Percentiles rank a stretch among this genome's conserved stretches.
Conservation (phyloP, 1,140 invertebrate genomes). For the Spodoptera litura region DNA sequence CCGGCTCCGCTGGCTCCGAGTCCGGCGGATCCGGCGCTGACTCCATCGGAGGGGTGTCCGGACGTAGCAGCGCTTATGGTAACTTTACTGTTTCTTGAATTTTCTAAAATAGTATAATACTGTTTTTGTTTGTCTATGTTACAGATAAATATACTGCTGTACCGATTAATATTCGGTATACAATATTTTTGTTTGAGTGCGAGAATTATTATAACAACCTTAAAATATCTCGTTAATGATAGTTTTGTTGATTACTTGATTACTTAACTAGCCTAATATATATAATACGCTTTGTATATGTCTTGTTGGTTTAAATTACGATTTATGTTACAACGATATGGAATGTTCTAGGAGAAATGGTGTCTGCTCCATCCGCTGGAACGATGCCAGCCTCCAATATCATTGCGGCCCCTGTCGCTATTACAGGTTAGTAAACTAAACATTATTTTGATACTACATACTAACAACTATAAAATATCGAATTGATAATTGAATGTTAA, state of each 20-base stretch:
- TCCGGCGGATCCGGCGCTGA: slow-evolving; percentile 96
- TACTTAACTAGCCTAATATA: no score
- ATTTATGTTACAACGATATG: neutral
- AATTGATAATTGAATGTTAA: no score
- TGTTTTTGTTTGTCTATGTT: no score
- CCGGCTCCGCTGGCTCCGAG: slow-evolving; percentile 92
- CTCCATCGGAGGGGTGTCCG: slow-evolving; percentile 96
- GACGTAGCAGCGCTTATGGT: slow-evolving; percentile 95
- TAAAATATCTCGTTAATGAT: neutral
- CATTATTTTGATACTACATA: neutral
- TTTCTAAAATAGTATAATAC: neutral
- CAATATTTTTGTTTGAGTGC: no score
- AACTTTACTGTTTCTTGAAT: slow-evolving; percentile 78
- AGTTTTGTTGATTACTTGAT: neutral
- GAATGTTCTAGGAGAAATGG: slow-evolving; percentile 77
- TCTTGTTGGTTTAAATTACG: slow-evolving; percentile 35
- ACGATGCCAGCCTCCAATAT: slow-evolving; percentile 63
- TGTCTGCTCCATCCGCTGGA: slow-evolving; percentile 63
- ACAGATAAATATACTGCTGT: no score
- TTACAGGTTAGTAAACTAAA: slow-evolving; percentile 70
- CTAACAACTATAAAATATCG: no score
- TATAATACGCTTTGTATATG: neutral
- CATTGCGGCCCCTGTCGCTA: slow-evolving; percentile 62
- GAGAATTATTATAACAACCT: no score
- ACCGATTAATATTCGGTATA: no score